A percentile compares a stretch with the other conserved stretches of the same genome.
These are phyloP conservation scores for Artibeus jamaicensis DNA, from an alignment of 2,797 vertebrate genomes.

Conservation along the genomic window DNA sequence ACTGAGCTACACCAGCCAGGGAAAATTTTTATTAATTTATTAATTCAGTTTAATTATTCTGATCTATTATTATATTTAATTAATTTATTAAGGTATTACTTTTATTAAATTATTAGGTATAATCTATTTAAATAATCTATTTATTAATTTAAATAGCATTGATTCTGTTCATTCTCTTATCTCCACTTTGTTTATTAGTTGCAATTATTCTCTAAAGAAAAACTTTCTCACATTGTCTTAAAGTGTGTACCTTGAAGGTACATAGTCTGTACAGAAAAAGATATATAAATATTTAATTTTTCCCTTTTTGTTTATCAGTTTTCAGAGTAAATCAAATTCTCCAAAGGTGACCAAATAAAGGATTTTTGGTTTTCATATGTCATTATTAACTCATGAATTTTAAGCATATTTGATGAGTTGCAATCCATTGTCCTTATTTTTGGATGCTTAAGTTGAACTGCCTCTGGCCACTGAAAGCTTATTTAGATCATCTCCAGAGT, in stretches of 20 bases:
- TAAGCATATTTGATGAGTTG: constrained; percentile 35
- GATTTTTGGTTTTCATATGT: constrained; percentile 25
- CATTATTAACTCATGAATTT: not conserved
- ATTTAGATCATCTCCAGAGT: not conserved
- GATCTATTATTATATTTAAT: constrained; percentile 23
- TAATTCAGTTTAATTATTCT: constrained; percentile 16
- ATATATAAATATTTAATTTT: constrained; percentile 20
- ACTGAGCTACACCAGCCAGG: too few species aligned
- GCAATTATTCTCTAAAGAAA: constrained; percentile 44
- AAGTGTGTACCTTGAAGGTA: constrained; percentile 17
- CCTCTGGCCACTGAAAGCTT: not conserved
- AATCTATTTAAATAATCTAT: not conserved
- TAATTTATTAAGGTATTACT: not conserved
- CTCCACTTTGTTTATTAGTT: constrained; percentile 23
- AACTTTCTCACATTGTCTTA: constrained; percentile 18
- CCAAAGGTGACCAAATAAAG: not conserved
- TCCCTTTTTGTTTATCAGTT: not conserved
- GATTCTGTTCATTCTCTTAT: constrained; percentile 48
- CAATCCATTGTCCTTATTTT: constrained; percentile 6
- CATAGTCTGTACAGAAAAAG: constrained; percentile 36
- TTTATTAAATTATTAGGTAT: constrained; percentile 22
- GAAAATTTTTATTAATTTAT: constrained; percentile 33
- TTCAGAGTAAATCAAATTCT: constrained; percentile 33
- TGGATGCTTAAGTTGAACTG: not conserved
- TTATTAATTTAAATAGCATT: constrained; percentile 25